Conservation (phyloP, 2,888 invertebrate species). For the Branchipolynoe longqiensis region DNA sequence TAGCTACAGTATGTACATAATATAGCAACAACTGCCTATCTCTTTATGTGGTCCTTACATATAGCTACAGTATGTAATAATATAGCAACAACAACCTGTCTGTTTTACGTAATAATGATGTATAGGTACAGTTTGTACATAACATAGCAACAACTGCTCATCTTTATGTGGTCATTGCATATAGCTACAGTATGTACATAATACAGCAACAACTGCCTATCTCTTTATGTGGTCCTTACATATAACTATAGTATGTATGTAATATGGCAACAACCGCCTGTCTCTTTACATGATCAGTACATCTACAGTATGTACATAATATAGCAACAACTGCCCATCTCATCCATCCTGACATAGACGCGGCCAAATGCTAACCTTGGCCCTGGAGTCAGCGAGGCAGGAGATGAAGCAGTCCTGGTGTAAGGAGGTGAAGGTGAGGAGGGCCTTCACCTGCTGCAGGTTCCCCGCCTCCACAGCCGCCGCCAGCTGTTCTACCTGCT, state of each 20-base stretch:
- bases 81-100: no score
- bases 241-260: no score
- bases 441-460: constrained; percentile 69
- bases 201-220: constrained; percentile 76
- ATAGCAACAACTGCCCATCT: constrained; percentile 76
- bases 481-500: constrained; percentile 70
- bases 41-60: no score
- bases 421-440: constrained; percentile 67
- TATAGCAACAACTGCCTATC: no score
- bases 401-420: background rate
- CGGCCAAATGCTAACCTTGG: constrained; percentile 64
- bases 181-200: background rate
- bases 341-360: no score
- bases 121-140: no score
- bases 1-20: no score
- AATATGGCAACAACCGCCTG: no score
- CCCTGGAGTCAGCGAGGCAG: constrained; percentile 71
- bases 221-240: no score
- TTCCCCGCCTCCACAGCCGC: constrained; percentile 72
- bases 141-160: no score
- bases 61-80: no score
- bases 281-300: background rate
- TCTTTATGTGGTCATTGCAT: background rate
- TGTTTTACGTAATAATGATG: no score
- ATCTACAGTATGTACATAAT: constrained; percentile 50